Percentiles rank a stretch among this genome's conserved stretches.
phyloP scores from a whole-genome alignment of 2,797 vertebrate species.

The Glyptemys insculpta region DNA sequence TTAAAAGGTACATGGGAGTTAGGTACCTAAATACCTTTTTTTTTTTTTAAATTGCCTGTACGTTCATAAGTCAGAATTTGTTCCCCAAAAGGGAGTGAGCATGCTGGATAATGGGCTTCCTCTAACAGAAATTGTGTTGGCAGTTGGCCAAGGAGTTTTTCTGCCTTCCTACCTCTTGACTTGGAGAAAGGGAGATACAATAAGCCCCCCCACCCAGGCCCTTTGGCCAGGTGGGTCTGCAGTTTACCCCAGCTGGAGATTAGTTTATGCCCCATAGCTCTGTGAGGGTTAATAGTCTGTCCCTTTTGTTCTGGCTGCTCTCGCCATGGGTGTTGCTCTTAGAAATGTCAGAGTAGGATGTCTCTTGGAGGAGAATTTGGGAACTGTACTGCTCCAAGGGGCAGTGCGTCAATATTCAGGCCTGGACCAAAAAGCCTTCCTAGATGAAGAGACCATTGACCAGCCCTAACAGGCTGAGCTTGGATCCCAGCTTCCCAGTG shows the following conservation, averaged over 20 bases:
- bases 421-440: background rate
- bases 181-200: background rate
- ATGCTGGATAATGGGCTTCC: background rate
- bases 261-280: background rate
- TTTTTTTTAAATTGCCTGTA: too few relatives aligned
- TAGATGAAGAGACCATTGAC: background rate
- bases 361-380: background rate
- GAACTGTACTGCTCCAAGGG: background rate
- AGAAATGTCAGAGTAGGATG: background rate
- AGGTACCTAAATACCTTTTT: background rate
- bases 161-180: background rate
- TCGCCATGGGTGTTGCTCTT: background rate
- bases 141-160: background rate
- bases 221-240: background rate
- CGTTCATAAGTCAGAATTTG: background rate
- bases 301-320: background rate
- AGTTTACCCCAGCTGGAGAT: background rate
- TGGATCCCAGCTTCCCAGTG: background rate
- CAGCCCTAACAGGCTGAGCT: background rate
- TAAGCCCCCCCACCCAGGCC: background rate
- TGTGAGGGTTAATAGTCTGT: background rate
- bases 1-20: background rate
- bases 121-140: background rate
- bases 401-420: background rate
- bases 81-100: background rate